Evolutionary conservation across 2,888 invertebrate genomes (phyloP), one percentile per base, ranked within the genome.

Genomic region (Blomia tropicalis): DNA sequence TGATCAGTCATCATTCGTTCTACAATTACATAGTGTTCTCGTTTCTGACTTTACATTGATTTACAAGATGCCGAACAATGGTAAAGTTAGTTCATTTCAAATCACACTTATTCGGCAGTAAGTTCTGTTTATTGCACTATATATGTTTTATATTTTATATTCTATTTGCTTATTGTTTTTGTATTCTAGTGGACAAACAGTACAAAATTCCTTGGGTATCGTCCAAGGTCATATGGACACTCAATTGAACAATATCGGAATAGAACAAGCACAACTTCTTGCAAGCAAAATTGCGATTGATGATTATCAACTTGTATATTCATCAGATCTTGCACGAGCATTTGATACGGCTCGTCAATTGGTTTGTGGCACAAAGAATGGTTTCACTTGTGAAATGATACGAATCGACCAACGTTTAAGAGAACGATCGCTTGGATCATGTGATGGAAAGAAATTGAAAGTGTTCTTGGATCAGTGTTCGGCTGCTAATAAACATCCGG

Each of bases 151-250:
- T 17, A 41, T 14, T 17, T 41, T 14, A 14, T 17, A n/a, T n/a
- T 41, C 14, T 41, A 41, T 17, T 17, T 41, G 14, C 41, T 41
- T n/a, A 7, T 36, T 36, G 17, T 11, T 36, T 36, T 17, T 36
- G 7, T n/a, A 11, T n/a, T 58, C 43, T 29, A 64, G 64, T 25
- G 65, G 65, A 27, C 56, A 63, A 43, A 65, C 63, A 30, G 22
- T 27, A 17, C 63, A 53, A 17, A 65, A 65, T 51, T 54, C 41
- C 25, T 17, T 51, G 23, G 43, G 31, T 19, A 60, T 47, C 32
- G 56, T 65, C 47, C 65, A 65, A 36, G 65, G 65, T 4, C 58
- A 60, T n/a, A 43, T 7, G 2, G 61, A 65, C 30, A 53, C 59
- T 1, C 51, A 59, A 36, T 29, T 65, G n/a, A 64, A 43, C 51